Evolutionary conservation across 2,888 invertebrate genomes (phyloP), one percentile per base, ranked within the genome.

Genomic region (Microlaimidae sp.): DNA sequence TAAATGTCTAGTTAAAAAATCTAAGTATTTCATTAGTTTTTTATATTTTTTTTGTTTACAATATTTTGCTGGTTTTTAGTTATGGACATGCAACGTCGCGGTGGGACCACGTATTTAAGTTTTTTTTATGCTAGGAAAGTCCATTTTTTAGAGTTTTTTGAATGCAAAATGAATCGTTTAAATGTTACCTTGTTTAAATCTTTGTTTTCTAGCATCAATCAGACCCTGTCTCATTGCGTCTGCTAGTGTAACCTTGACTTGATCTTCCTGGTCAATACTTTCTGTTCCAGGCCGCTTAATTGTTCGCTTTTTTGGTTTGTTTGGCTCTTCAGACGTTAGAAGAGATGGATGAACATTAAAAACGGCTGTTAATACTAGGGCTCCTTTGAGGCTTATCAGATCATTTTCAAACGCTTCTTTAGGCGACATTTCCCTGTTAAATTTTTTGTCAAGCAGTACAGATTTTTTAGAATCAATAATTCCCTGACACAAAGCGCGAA

Each of bases 401-500:
- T 82, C 81, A 55, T 82, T 80, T 71, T 82, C 81, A 54, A 88
- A 81, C 26, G 87, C 87, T 68, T 82, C 81, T 5, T 32, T 53
- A 4, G 54, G 54, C 5, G 32, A 25, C 23, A 54, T 21, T 21
- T 52, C 27, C 19, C 25, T 41, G 7, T 28, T 38, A 4, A 13
- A 3, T 58, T 77, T 75, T 21, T 81, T 78, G 67, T 89, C 83
- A 56, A 88, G 73, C 57, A 86, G 76, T 71, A 85, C 80, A 3
- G 88, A 89, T 10, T 82, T 81, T 72, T 81, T 82, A 0, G 90
- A 84, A 69, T 92, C 86, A 51, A 92, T 78, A 63, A 82, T 78
- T 63, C 82, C 82, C 63, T 81, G 80, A 62, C 85, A 81, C 57
- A 88, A 86, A 23, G 88, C 82, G 71, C 87, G 84, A 17, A 54